Evolutionary conservation across 1,140 invertebrate genomes (phyloP), one percentile per base, ranked within the genome.

Genomic region (Popillia japonica): DNA sequence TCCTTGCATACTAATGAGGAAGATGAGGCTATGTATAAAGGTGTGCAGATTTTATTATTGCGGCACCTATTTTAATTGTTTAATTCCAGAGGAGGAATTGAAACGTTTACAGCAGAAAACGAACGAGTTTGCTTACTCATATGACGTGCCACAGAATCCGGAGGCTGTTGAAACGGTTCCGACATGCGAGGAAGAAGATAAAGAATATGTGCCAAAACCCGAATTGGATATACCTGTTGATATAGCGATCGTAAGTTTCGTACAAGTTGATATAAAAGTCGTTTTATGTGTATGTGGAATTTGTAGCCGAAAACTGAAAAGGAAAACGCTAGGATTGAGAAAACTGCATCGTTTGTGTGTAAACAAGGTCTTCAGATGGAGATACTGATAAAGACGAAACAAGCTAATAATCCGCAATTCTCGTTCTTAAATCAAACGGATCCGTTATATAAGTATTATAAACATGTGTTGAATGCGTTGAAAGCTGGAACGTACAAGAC

Each of bases 341-440:
- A 98, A 88, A 99, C 98, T 0, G 97, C 98, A 0, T 88, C 92
- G 73, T 99, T 99, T 88, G 96, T 99, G 80, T 94, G 94, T 78
- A 90, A 91, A 61, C 97, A 99, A 86, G 98, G 98, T 0, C 90
- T 92, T 40, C 98, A 99, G 89, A 99, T 99, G 97, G 98, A 99
- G 89, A 98, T 99, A 76, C 90, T 99, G 0, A 93, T 99, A 77
- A 99, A 99, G 89, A 95, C 97, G 8, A 99, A 99, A 87, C 98
- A 99, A 87, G 90, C 95, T 0, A 93, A 94, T 81, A 99, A 99
- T 89, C 89, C 93, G 2, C 96, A 98, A 87, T 99, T 99, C 89
- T 90, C 94, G 73, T 99, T 99, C 87, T 89, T 99, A 20, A 94
- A 95, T 55, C 96, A 96, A 86, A 95, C 96, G 80, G 92, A 95